Conservation (phyloP, 1,140 invertebrate genomes). For the Antheraea mylitta region DNA sequence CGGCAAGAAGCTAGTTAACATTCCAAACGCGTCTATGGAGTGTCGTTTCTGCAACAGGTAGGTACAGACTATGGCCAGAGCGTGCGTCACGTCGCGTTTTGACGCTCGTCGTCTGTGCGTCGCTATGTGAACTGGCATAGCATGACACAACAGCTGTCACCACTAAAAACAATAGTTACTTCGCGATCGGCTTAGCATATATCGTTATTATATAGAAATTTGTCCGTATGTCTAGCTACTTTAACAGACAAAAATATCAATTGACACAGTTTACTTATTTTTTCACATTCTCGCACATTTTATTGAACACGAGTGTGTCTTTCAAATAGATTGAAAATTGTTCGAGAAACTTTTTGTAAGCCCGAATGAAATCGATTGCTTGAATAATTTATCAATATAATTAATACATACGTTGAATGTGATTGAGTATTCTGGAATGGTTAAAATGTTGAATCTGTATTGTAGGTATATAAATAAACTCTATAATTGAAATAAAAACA, state of each 20-base stretch:
- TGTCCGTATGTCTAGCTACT: neutral
- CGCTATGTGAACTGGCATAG: neutral
- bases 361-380: neutral
- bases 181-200: neutral
- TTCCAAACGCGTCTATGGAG: slow-evolving; percentile 35
- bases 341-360: neutral
- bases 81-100: neutral
- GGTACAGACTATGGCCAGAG: slow-evolving; percentile 8
- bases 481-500: no score
- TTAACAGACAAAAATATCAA: neutral
- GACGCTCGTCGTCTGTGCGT: neutral
- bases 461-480: no score
- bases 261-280: neutral
- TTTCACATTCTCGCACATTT: neutral
- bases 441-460: no score
- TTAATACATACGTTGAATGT: neutral
- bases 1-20: slow-evolving; percentile 44
- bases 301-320: neutral
- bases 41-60: slow-evolving; percentile 47
- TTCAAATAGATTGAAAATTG: neutral
- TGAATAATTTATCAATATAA: neutral
- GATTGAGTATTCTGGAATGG: no score
- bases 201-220: neutral
- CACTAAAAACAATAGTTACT: slow-evolving; percentile 16
- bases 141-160: neutral